Percentiles rank a stretch among this genome's conserved stretches.
Evolutionary conservation across 2,797 vertebrate species (phyloP).

Genomic region (Ctenochaetus hawaiiensis): DNA sequence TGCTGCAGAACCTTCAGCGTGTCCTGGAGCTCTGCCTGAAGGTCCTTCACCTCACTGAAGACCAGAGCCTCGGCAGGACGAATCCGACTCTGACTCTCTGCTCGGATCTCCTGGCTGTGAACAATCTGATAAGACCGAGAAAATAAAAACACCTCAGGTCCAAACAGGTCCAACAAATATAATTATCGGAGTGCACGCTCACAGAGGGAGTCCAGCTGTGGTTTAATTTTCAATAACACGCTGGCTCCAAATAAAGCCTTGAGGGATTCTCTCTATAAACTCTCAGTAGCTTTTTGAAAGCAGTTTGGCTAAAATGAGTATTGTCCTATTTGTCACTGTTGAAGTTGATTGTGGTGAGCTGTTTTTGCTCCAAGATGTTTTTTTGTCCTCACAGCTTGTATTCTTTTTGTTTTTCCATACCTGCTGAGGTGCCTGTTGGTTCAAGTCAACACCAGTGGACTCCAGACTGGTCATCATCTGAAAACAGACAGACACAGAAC

Average conservation of each 20-base stretch:
- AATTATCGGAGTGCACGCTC: conserved; percentile 17
- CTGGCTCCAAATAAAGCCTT: neutral
- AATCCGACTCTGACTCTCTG: conserved; percentile 45
- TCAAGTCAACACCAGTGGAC: conserved; percentile 64
- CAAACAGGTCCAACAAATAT: neutral
- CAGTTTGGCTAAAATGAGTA: neutral
- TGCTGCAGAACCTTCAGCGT: conserved; percentile 87
- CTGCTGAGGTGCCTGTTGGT: conserved; percentile 60
- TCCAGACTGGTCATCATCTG: conserved; percentile 89
- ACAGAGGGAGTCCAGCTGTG: neutral
- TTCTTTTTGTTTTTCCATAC: conserved; percentile 28
- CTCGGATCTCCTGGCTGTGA: conserved; percentile 57
- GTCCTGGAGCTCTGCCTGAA: conserved; percentile 88
- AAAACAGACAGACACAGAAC: conserved; percentile 13
- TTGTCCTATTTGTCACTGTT: neutral
- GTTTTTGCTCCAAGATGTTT: neutral
- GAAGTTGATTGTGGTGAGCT: neutral
- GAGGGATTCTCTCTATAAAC: neutral
- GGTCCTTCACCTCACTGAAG: conserved; percentile 69
- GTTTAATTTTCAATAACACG: neutral
- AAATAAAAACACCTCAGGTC: conserved; percentile 29
- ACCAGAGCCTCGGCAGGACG: conserved; percentile 38
- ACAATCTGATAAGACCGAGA: conserved; percentile 48
- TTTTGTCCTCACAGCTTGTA: neutral
- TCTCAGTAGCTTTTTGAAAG: neutral